Evolutionary conservation across 2,113 vertebrate species (phyloP), one percentile per base, ranked within the genome.

Genomic region (Nesogale talazaci): DNA sequence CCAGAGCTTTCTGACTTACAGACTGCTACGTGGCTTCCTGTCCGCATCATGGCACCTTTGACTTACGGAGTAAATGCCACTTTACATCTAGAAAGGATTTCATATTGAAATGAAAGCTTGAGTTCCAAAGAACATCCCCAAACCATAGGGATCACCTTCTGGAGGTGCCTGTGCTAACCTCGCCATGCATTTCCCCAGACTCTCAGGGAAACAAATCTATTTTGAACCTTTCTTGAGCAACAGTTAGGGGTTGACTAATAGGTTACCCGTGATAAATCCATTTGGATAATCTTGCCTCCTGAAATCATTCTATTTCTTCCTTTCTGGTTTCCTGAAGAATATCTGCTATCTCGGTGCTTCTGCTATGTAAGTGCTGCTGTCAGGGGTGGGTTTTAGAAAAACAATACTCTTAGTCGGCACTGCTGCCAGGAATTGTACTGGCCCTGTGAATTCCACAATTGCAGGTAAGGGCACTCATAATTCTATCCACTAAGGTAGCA

Each of bases 381-480:
- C 78, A 31, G 40, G 22, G 36, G 11, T 59, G 78, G 20, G 46
- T 83, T 65, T 67, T 27, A 42, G 25, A 42, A 23, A 27, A 76
- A 20, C 31, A 74, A 15, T n/a, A 74, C 22, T 61, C 31, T 38
- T 27, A 23, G 14, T 63, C 22, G 11, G 38, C 2, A 6, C 0
- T 10, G 1, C 52, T 79, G 27, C 31, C 42, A 38, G 16, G 59
- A 29, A 4, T 40, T 29, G 1, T 61, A 2, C 6, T 57, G 9
- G 27, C 5, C 9, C 10, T 8, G 2, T 27, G 59, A 16, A 22
- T 22, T 80, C 29, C 77, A 6, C 4, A 14, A 23, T 42, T 67
- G 10, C 27, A 17, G 27, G 15, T 59, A 22, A 27, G 4, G 1
- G 2, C 8, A 6, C 34, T 0, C 7, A 36, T 46, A 19, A 27